Conservation (phyloP, 2,113 vertebrate species). For the Eclectus roratus region DNA sequence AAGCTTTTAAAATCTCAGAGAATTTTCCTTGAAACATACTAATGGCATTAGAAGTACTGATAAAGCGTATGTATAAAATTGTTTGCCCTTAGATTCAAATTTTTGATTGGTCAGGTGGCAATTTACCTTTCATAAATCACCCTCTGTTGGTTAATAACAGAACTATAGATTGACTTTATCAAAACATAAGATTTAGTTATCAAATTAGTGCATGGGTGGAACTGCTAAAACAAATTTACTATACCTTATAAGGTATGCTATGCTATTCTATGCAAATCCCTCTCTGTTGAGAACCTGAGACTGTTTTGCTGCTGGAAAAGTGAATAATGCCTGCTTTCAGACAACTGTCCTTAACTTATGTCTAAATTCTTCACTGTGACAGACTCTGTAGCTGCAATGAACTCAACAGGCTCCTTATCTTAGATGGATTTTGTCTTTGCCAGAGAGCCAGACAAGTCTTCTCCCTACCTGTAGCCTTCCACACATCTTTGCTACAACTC, state of each 20-base stretch:
- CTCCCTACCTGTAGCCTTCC: background rate
- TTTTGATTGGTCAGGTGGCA: background rate
- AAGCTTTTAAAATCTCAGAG: background rate
- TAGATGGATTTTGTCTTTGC: background rate
- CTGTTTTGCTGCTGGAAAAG: background rate
- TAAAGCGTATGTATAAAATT: background rate
- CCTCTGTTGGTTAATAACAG: background rate
- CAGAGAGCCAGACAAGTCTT: background rate
- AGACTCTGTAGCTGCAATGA: background rate
- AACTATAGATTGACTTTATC: background rate
- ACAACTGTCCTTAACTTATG: background rate
- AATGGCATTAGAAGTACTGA: background rate
- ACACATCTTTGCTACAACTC: background rate
- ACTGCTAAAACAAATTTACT: background rate
- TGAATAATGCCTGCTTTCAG: background rate
- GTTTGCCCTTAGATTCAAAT: background rate
- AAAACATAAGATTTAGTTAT: background rate
- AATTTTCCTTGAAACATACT: background rate
- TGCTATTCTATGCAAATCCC: background rate
- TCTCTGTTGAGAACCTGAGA: background rate
- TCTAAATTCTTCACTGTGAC: background rate
- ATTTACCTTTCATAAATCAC: background rate
- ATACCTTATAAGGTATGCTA: background rate
- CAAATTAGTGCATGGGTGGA: background rate
- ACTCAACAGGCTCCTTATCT: background rate